A percentile compares a stretch with the other conserved stretches of the same genome.
Conservation (phyloP, 2,888 invertebrate genomes). For the Troilus luridus region DNA sequence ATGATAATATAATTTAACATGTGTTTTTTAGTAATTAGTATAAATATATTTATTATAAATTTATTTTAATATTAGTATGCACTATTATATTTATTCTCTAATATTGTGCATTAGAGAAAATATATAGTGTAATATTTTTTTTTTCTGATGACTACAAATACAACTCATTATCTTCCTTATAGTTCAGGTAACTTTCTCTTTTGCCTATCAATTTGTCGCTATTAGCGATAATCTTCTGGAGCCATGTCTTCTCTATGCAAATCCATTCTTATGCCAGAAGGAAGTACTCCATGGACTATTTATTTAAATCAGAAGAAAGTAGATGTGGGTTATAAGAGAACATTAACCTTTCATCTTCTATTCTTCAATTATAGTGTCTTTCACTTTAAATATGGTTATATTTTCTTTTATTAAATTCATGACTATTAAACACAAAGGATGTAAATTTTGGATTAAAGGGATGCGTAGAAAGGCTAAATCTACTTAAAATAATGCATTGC, state of each 20-base stretch:
- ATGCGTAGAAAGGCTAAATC: too few relatives aligned
- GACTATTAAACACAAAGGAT: neutral
- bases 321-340: neutral
- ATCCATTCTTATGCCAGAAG: neutral
- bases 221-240: neutral
- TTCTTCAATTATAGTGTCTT: neutral
- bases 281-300: neutral
- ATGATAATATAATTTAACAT: too few relatives aligned
- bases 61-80: too few relatives aligned
- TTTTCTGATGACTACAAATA: too few relatives aligned
- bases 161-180: too few relatives aligned
- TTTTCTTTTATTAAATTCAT: neutral
- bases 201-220: neutral
- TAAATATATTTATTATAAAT: too few relatives aligned
- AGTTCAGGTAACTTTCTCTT: neutral
- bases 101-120: too few relatives aligned
- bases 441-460: too few relatives aligned
- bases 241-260: neutral
- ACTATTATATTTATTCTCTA: too few relatives aligned
- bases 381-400: neutral
- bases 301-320: conserved; percentile 48
- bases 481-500: too few relatives aligned
- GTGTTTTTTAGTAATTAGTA: too few relatives aligned
- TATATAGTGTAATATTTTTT: too few relatives aligned
- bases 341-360: neutral